Evolutionary conservation across 2,888 invertebrate species (phyloP).

Genomic region (Acleris sparsana): DNA sequence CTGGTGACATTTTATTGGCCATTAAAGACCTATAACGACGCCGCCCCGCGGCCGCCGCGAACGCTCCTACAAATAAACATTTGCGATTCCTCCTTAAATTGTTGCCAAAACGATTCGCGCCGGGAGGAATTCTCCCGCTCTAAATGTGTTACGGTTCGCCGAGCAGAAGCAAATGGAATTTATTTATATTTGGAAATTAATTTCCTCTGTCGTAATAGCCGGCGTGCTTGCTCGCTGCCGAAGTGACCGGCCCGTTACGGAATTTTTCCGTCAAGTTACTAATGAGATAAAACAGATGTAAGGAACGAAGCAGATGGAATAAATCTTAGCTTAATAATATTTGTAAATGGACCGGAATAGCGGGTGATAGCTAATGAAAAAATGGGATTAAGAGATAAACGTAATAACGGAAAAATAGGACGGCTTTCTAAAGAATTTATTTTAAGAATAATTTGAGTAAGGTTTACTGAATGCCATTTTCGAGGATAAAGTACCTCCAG

Average conservation of each 20-base stretch:
- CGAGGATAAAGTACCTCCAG: too few relatives aligned
- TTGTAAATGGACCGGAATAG: slow-evolving; percentile 14
- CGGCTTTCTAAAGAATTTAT: not conserved
- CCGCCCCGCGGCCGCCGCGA: slow-evolving; percentile 66
- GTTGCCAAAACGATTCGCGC: slow-evolving; percentile 77
- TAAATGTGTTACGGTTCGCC: slow-evolving; percentile 74
- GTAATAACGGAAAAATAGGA: not conserved
- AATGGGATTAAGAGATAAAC: slow-evolving; percentile 15
- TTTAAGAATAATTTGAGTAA: too few relatives aligned
- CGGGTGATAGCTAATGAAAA: slow-evolving; percentile 23
- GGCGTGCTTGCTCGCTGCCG: slow-evolving; percentile 51
- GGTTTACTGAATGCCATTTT: too few relatives aligned
- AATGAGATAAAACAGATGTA: slow-evolving; percentile 34
- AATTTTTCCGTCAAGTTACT: slow-evolving; percentile 32
- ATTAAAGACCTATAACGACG: slow-evolving; percentile 78
- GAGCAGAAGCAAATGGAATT: slow-evolving; percentile 78
- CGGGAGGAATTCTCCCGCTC: slow-evolving; percentile 62
- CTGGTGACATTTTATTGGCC: slow-evolving; percentile 79
- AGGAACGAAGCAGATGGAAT: slow-evolving; percentile 23
- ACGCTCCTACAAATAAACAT: slow-evolving; percentile 76
- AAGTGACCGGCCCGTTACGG: slow-evolving; percentile 53
- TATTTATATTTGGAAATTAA: slow-evolving; percentile 79
- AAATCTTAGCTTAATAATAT: slow-evolving; percentile 20
- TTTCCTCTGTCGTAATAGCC: slow-evolving; percentile 68
- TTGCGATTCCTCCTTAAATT: slow-evolving; percentile 78